Conservation (phyloP, 1,140 invertebrate species). For the Drosophila oshimai region DNA sequence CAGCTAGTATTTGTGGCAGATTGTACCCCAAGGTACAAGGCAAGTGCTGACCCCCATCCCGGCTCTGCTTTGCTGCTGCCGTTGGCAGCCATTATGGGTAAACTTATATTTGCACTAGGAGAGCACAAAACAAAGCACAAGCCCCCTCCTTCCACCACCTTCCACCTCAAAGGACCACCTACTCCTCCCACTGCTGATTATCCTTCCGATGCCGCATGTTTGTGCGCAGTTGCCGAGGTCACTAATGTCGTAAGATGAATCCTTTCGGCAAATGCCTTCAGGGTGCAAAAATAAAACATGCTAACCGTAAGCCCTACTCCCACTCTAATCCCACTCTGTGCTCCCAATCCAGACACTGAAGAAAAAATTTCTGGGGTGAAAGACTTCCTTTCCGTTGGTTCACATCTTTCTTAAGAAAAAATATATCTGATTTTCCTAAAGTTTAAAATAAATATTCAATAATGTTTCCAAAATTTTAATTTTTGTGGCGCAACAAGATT, state of each 20-base stretch:
- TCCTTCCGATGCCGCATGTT: constrained; percentile 57
- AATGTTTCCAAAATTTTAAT: too few relatives aligned
- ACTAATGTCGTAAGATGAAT: constrained; percentile 82
- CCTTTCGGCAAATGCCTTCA: constrained; percentile 79
- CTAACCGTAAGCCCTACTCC: constrained; percentile 11
- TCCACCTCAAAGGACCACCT: not conserved
- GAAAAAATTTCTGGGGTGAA: not conserved
- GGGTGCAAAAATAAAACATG: constrained; percentile 82
- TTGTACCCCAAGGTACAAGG: constrained; percentile 74
- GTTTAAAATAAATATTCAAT: too few relatives aligned
- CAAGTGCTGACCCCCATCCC: constrained; percentile 19
- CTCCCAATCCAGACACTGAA: not conserved
- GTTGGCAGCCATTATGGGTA: constrained; percentile 73
- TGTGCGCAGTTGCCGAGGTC: constrained; percentile 79
- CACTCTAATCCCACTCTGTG: not conserved
- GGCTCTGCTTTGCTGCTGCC: constrained; percentile 21
- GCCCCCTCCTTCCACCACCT: not conserved
- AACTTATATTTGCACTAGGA: constrained; percentile 79
- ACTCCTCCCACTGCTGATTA: constrained; percentile 12
- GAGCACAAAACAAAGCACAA: constrained; percentile 67
- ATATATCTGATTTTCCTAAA: too few relatives aligned
- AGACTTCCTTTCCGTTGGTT: too few relatives aligned
- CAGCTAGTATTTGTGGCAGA: constrained; percentile 68
- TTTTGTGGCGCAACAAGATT: too few relatives aligned
- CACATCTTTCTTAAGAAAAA: too few relatives aligned